These are phyloP conservation scores for Zaprionus kolodkinae DNA, from an alignment of 1,140 invertebrate species.

Conservation along the genomic window DNA sequence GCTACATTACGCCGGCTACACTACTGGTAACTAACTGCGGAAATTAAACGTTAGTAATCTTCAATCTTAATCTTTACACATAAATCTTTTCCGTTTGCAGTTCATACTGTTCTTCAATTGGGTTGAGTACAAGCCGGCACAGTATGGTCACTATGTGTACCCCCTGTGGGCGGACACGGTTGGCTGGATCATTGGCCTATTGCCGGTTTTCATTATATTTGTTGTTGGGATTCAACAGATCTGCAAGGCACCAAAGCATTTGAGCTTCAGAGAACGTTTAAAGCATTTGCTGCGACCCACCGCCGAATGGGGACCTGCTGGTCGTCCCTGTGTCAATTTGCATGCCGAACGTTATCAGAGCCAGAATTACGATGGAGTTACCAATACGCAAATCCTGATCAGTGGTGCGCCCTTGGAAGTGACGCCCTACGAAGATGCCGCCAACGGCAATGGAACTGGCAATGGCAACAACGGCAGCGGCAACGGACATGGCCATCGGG, in stretches of 20 bases:
- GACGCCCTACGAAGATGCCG: slow-evolving; percentile 54
- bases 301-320: slow-evolving; percentile 85
- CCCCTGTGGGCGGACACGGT: slow-evolving; percentile 91
- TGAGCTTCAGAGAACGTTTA: slow-evolving; percentile 85
- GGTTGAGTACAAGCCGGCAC: slow-evolving; percentile 91
- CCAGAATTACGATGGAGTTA: slow-evolving; percentile 85
- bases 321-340: slow-evolving; percentile 76
- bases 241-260: slow-evolving; percentile 85
- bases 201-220: slow-evolving; percentile 90
- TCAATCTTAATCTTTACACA: too few relatives aligned
- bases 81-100: slow-evolving; percentile 83
- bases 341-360: slow-evolving; percentile 78
- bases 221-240: slow-evolving; percentile 88
- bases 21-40: slow-evolving; percentile 85
- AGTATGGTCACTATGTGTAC: slow-evolving; percentile 90
- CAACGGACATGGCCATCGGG: slow-evolving; percentile 48
- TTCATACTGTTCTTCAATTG: slow-evolving; percentile 93
- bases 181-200: slow-evolving; percentile 90
- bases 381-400: slow-evolving; percentile 86
- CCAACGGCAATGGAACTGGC: slow-evolving; percentile 20
- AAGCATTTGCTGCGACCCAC: slow-evolving; percentile 78
- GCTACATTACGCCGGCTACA: slow-evolving; percentile 90
- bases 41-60: too few relatives aligned
- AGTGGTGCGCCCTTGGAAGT: slow-evolving; percentile 84
- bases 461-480: slow-evolving; percentile 33